Base-by-base conservation (phyloP, 2,888 invertebrate genomes). In the Neuroscelio doddi region DNA sequence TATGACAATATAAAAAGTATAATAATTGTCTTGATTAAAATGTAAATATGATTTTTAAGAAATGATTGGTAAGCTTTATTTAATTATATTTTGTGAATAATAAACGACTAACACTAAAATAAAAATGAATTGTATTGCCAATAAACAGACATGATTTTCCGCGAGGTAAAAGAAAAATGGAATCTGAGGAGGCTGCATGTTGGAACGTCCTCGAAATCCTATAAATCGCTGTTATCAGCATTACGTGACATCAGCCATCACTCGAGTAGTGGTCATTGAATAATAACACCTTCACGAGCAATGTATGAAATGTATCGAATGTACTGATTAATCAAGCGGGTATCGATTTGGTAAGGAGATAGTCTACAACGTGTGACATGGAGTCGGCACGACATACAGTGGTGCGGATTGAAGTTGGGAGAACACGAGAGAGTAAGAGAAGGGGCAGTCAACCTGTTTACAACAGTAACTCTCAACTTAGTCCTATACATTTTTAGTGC, bases 361-460 rank as follows among this genome's bases (percentile, higher is more conserved):
- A 75, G 69, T 67, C 63, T 64, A 73, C 78, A 70, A 69, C 78
- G 77, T 79, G 80, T 80, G 79, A 78, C 78, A 70, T 61, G 76
- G 78, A 74, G 72, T 65, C 55, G 63, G 47, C 56, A n/a, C 32
- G 32, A 24, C 39, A 24, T 8, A 24, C 10, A 39, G 39, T 39
- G 10, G 70, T 71, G 61, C 59, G 61, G 69, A 56, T 61, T 44
- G 65, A 64, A 51, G 65, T 51, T 15, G 50, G 64, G 64, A 39
- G 50, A 36, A 55, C 55, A 57, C 64, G 46, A 68, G 57, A 46
- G 66, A 42, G 65, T 58, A 72, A 66, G 64, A 64, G 65, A 72
- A 65, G 69, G 73, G 70, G 72, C 73, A 81, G 79, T 81, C 80
- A 79, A 82, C 80, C 80, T 81, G 81, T 80, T 80, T 74, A 72